A percentile compares a stretch with the other conserved stretches of the same genome.
Conservation (phyloP, 2,797 vertebrate genomes). For the Erpetoichthys calabaricus region DNA sequence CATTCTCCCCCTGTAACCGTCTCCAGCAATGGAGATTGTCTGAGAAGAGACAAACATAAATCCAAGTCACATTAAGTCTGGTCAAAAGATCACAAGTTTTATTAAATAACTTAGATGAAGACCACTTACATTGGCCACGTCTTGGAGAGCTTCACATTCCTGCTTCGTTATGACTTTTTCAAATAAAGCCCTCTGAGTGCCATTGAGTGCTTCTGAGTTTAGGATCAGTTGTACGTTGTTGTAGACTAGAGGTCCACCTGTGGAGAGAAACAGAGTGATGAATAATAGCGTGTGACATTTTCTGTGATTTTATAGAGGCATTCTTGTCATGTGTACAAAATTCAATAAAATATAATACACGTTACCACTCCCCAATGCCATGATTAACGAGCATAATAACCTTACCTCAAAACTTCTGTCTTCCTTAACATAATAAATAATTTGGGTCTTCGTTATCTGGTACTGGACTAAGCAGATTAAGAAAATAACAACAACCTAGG, state of each 20-base stretch:
- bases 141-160: slow-evolving; percentile 72
- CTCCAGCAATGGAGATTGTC: slow-evolving; percentile 74
- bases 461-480: too few relatives aligned
- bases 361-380: background rate
- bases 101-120: background rate
- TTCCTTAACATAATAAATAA: too few relatives aligned
- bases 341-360: too few relatives aligned
- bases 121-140: slow-evolving; percentile 68
- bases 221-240: slow-evolving; percentile 64
- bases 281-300: too few relatives aligned
- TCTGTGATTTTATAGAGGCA: too few relatives aligned
- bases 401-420: too few relatives aligned
- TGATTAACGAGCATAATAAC: too few relatives aligned
- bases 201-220: slow-evolving; percentile 75
- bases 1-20: slow-evolving; percentile 83
- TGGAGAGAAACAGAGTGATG: too few relatives aligned
- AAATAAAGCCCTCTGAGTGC: slow-evolving; percentile 78
- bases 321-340: too few relatives aligned
- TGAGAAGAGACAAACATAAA: slow-evolving; percentile 26
- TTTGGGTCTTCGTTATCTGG: too few relatives aligned
- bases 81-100: background rate
- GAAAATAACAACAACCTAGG: too few relatives aligned
- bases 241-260: slow-evolving; percentile 77
- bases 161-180: slow-evolving; percentile 75
- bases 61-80: background rate